These are phyloP conservation scores for Piprites chloris DNA, from an alignment of 2,113 vertebrate species.

Conservation along the genomic window DNA sequence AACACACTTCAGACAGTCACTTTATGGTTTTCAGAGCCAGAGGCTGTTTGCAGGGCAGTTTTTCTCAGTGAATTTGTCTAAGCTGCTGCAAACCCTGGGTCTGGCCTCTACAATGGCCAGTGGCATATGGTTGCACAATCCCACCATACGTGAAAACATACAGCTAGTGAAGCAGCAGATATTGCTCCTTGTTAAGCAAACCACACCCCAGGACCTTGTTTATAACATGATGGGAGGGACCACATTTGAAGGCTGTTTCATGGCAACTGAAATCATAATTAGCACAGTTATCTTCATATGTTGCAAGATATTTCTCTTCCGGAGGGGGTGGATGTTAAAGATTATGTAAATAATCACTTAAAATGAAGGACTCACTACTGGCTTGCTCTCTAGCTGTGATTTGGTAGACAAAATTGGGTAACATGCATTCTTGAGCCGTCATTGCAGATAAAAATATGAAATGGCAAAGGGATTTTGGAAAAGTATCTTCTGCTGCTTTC, in stretches of 20 bases:
- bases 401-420: neutral
- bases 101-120: neutral
- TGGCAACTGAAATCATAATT: constrained; percentile 42
- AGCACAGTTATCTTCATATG: neutral
- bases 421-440: rapidly evolving
- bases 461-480: neutral
- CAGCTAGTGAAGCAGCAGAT: neutral
- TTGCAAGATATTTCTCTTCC: constrained; percentile 18
- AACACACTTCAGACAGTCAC: neutral
- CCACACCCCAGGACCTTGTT: constrained; percentile 8
- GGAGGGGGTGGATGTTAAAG: neutral
- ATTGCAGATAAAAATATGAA: neutral
- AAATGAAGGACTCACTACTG: neutral
- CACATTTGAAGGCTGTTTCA: constrained; percentile 1
- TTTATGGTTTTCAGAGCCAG: neutral
- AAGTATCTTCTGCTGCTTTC: neutral
- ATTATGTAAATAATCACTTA: constrained; percentile 22
- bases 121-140: neutral
- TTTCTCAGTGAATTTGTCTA: neutral
- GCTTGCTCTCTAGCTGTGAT: neutral
- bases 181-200: neutral
- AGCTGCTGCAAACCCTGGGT: neutral
- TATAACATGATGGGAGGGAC: neutral
- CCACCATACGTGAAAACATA: rapidly evolving
- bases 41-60: neutral